Percentiles rank a stretch among this genome's conserved stretches.
These are phyloP conservation scores for Drosophila ustulata DNA, from an alignment of 2,888 invertebrate genomes.

Conservation along the genomic window DNA sequence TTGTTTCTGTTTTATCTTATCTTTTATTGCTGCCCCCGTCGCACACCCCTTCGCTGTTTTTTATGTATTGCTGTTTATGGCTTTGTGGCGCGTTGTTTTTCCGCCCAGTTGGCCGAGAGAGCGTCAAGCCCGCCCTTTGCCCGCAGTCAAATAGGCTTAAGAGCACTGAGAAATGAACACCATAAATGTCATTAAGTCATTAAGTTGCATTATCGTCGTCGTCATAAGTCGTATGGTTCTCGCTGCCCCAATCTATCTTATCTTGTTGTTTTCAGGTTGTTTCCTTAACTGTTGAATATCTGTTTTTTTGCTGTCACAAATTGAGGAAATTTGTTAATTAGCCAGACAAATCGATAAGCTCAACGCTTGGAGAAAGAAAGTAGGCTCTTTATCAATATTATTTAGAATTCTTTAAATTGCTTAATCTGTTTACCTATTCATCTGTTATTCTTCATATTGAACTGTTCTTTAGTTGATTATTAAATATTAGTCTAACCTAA, in stretches of 20 bases:
- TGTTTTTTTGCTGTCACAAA: slow-evolving; percentile 42
- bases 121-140: slow-evolving; percentile 8
- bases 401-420: neutral
- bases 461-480: slow-evolving; percentile 16
- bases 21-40: slow-evolving; percentile 15
- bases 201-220: slow-evolving; percentile 54
- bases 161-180: slow-evolving; percentile 43
- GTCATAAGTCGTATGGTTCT: neutral
- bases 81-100: slow-evolving; percentile 23
- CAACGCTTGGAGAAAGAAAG: neutral
- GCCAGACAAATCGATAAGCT: slow-evolving; percentile 32
- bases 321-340: slow-evolving; percentile 41
- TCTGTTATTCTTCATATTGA: no score
- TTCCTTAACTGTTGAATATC: slow-evolving; percentile 42
- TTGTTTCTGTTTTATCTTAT: slow-evolving; percentile 40
- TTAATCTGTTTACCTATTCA: neutral
- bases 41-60: neutral
- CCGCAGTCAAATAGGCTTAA: slow-evolving; percentile 43
- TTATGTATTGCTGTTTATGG: slow-evolving; percentile 13
- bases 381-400: neutral
- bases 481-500: slow-evolving; percentile 68
- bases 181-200: slow-evolving; percentile 74
- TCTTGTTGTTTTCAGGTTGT: slow-evolving; percentile 47
- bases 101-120: slow-evolving; percentile 15
- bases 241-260: slow-evolving; percentile 31